A percentile compares a stretch with the other conserved stretches of the same genome.
phyloP scores from a whole-genome alignment of 2,113 vertebrate genomes.

The Elephas maximus region DNA sequence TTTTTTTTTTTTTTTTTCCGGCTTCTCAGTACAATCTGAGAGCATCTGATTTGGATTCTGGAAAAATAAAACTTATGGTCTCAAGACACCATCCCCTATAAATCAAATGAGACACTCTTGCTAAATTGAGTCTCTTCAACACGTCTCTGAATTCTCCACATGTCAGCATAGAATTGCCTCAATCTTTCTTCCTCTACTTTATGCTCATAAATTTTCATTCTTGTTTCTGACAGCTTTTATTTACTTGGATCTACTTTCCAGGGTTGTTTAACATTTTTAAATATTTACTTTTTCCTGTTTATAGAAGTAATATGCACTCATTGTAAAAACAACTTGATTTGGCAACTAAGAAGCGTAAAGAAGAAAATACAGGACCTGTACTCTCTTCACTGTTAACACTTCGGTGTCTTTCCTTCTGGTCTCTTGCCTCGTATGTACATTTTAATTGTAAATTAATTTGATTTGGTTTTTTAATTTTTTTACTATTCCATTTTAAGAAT shows the following conservation, averaged over 20 bases:
- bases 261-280: slow-evolving; percentile 17
- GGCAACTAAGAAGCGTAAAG: slow-evolving; percentile 56
- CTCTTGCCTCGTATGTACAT: background rate
- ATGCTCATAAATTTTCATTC: background rate
- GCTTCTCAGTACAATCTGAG: slow-evolving; percentile 38
- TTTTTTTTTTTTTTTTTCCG: background rate
- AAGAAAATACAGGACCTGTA: background rate
- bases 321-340: slow-evolving; percentile 56
- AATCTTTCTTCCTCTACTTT: background rate
- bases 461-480: slow-evolving; percentile 43
- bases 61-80: slow-evolving; percentile 19
- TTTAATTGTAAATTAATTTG: slow-evolving; percentile 50
- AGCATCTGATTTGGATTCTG: background rate
- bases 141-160: background rate
- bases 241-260: slow-evolving; percentile 7
- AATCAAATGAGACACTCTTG: slow-evolving; percentile 15
- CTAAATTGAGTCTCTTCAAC: background rate
- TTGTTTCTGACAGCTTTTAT: slow-evolving; percentile 7
- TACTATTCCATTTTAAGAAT: slow-evolving; percentile 26
- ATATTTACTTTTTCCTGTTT: slow-evolving; percentile 44
- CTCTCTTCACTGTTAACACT: background rate
- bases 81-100: slow-evolving; percentile 22
- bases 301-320: background rate
- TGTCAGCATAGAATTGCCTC: background rate
- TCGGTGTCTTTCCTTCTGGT: background rate